Evolutionary conservation across 2,113 vertebrate genomes (phyloP).

Genomic region (Psephotus haematonotus): DNA sequence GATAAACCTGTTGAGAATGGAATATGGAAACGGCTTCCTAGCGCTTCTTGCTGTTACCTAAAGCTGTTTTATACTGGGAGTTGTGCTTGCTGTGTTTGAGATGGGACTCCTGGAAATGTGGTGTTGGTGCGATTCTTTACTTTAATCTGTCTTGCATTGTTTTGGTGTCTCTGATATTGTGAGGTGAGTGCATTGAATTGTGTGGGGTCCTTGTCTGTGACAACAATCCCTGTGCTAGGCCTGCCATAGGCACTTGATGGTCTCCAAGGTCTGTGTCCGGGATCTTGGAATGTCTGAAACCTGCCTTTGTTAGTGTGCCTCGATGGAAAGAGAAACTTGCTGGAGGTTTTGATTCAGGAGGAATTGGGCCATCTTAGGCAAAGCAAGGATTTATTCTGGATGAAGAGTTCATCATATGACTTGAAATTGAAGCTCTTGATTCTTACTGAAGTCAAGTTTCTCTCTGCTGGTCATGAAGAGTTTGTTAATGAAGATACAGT

Average conservation of each 20-base stretch:
- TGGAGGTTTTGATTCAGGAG: neutral
- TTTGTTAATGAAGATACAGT: neutral
- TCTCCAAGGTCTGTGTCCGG: neutral
- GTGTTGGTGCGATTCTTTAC: neutral
- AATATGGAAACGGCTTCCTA: neutral
- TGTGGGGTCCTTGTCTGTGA: neutral
- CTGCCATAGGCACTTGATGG: neutral
- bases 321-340: neutral
- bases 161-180: neutral
- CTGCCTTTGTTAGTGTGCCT: neutral
- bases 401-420: neutral
- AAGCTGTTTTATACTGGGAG: neutral
- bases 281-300: neutral
- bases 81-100: neutral
- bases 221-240: accelerated
- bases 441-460: neutral
- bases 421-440: neutral
- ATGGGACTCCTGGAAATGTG: neutral
- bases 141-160: neutral
- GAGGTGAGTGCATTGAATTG: neutral
- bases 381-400: neutral
- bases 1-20: neutral
- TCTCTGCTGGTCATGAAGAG: neutral
- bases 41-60: neutral
- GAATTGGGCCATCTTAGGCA: neutral